phyloP scores from a whole-genome alignment of 1,140 invertebrate species.

The Zaprionus nigranus region DNA sequence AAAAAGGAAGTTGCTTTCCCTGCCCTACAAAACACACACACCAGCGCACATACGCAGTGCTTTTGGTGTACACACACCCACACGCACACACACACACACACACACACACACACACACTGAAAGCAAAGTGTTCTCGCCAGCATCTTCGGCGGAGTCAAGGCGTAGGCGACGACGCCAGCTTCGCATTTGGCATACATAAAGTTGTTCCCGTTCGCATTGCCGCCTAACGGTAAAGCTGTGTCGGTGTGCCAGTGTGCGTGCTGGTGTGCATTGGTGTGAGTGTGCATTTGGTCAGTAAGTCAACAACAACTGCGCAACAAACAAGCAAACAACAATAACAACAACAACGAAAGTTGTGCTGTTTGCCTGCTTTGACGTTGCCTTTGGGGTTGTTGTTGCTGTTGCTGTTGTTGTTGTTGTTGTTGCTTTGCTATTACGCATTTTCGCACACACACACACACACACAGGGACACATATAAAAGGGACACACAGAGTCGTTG shows the following conservation, averaged over 20 bases:
- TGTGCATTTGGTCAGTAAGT: constrained; percentile 59
- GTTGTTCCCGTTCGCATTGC: constrained; percentile 20
- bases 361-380: not conserved
- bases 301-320: constrained; percentile 50
- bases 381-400: constrained; percentile 42
- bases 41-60: constrained; percentile 16
- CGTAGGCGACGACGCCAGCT: not conserved
- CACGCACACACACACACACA: constrained; percentile 17
- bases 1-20: constrained; percentile 21
- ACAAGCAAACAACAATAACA: constrained; percentile 26
- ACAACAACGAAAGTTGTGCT: constrained; percentile 10
- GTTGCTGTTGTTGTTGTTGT: constrained; percentile 13
- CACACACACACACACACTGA: constrained; percentile 15
- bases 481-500: constrained; percentile 41
- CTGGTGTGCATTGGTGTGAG: constrained; percentile 1
- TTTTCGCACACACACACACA: constrained; percentile 35
- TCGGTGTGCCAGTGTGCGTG: constrained; percentile 1
- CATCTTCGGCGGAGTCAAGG: constrained; percentile 7
- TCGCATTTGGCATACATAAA: constrained; percentile 47
- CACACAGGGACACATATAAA: constrained; percentile 3
- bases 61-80: constrained; percentile 42
- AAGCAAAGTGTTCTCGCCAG: not conserved
- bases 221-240: constrained; percentile 26
- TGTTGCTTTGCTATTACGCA: constrained; percentile 48
- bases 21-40: constrained; percentile 46